These are phyloP conservation scores for Cyrtorhinus lividipennis DNA, from an alignment of 1,140 invertebrate genomes.

Conservation along the genomic window DNA sequence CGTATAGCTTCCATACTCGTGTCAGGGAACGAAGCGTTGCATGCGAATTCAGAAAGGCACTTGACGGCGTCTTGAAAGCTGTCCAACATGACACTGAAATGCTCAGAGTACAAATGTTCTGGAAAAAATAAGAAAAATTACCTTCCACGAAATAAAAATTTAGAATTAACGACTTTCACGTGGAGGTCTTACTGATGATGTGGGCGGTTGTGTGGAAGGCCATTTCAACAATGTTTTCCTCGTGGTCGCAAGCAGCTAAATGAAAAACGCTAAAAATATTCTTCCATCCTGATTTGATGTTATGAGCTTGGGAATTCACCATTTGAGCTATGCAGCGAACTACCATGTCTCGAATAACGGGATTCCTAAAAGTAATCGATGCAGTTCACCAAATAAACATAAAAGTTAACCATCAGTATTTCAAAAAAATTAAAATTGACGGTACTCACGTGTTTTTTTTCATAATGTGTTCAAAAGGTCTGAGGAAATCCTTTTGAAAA, in stretches of 20 bases:
- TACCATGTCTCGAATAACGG: conserved; percentile 94
- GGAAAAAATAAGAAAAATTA: conserved; percentile 29
- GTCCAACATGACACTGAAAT: conserved; percentile 93
- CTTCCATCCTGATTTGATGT: conserved; percentile 98
- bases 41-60: conserved; percentile 98
- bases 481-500: conserved; percentile 98
- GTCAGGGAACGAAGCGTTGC: conserved; percentile 91
- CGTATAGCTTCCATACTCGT: conserved; percentile 99
- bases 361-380: conserved; percentile 28
- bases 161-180: too few relatives aligned
- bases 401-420: too few relatives aligned
- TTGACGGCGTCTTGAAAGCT: conserved; percentile 99
- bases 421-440: too few relatives aligned
- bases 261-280: conserved; percentile 99
- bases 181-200: conserved; percentile 59
- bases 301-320: conserved; percentile 93
- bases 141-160: too few relatives aligned
- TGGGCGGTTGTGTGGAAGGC: conserved; percentile 89
- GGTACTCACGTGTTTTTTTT: conserved; percentile 68
- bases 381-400: too few relatives aligned
- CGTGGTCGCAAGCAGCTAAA: conserved; percentile 86
- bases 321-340: conserved; percentile 96
- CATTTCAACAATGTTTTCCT: conserved; percentile 89
- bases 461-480: conserved; percentile 98
- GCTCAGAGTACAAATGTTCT: conserved; percentile 79